Evolutionary conservation across 2,888 invertebrate species (phyloP).

Genomic region (Malacosoma neustria): DNA sequence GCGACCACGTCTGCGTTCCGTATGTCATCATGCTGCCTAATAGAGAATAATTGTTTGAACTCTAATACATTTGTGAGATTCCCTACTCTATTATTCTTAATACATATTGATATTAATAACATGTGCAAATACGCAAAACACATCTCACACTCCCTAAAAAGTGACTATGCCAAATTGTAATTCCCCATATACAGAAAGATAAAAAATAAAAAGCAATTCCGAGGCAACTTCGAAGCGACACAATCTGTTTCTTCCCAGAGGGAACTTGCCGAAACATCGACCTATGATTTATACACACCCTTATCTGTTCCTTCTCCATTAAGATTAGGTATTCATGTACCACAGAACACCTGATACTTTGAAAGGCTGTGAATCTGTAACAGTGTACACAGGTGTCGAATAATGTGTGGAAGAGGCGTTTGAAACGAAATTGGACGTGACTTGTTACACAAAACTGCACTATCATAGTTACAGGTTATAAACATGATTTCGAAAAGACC

Average conservation of each 20-base stretch:
- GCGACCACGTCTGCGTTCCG: too few species aligned
- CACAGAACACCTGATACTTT: slow-evolving; percentile 58
- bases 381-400: slow-evolving; percentile 9
- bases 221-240: slow-evolving; percentile 15
- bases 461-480: too few species aligned
- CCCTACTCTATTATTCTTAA: too few species aligned
- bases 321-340: slow-evolving; percentile 68
- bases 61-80: too few species aligned
- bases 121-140: too few species aligned
- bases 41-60: too few species aligned
- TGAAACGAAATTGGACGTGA: background rate
- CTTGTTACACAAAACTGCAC: too few species aligned
- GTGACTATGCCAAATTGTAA: background rate
- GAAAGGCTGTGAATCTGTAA: slow-evolving; percentile 35
- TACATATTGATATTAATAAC: too few species aligned
- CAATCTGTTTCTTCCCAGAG: slow-evolving; percentile 66
- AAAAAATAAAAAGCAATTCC: slow-evolving; percentile 14
- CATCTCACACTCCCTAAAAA: too few species aligned
- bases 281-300: slow-evolving; percentile 62
- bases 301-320: slow-evolving; percentile 62
- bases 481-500: too few species aligned
- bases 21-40: too few species aligned
- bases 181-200: slow-evolving; percentile 2
- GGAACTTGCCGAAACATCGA: slow-evolving; percentile 50
- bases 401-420: slow-evolving; percentile 8